Evolutionary conservation across 2,888 invertebrate genomes (phyloP).

Genomic region (Frankliniella intonsa): DNA sequence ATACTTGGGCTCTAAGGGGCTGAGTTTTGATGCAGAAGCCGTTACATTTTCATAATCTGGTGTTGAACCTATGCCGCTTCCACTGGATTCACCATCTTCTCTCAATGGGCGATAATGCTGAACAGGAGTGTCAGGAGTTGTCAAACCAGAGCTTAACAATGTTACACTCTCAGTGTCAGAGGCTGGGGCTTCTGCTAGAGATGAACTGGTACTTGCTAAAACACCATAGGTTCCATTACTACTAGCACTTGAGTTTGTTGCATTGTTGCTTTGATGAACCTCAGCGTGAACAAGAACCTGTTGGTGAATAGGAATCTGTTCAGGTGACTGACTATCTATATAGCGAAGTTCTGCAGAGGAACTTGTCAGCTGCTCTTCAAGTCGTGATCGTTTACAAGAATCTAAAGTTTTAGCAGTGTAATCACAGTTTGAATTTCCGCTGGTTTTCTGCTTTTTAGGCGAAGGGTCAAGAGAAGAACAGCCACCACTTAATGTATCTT

Average conservation of each 20-base stretch:
- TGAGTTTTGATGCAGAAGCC: not conserved
- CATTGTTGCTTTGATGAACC: constrained; percentile 41
- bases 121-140: constrained; percentile 40
- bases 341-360: constrained; percentile 62
- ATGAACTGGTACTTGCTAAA: constrained; percentile 36
- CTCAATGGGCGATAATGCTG: constrained; percentile 40
- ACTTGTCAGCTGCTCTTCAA: constrained; percentile 69
- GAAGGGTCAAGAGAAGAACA: constrained; percentile 55
- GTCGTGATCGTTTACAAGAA: constrained; percentile 60
- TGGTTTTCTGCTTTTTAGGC: constrained; percentile 53
- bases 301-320: constrained; percentile 47
- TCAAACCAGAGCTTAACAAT: constrained; percentile 39
- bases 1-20: not conserved
- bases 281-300: constrained; percentile 48
- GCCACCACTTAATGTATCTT: constrained; percentile 53
- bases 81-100: constrained; percentile 35
- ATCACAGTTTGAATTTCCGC: constrained; percentile 34
- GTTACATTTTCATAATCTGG: constrained; percentile 35
- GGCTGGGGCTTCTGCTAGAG: constrained; percentile 41
- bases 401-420: constrained; percentile 43
- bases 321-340: constrained; percentile 74
- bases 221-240: constrained; percentile 28
- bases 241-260: constrained; percentile 36
- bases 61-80: constrained; percentile 14
- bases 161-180: constrained; percentile 43